phyloP scores from a whole-genome alignment of 2,888 invertebrate genomes.

The Cybosia mesomella region DNA sequence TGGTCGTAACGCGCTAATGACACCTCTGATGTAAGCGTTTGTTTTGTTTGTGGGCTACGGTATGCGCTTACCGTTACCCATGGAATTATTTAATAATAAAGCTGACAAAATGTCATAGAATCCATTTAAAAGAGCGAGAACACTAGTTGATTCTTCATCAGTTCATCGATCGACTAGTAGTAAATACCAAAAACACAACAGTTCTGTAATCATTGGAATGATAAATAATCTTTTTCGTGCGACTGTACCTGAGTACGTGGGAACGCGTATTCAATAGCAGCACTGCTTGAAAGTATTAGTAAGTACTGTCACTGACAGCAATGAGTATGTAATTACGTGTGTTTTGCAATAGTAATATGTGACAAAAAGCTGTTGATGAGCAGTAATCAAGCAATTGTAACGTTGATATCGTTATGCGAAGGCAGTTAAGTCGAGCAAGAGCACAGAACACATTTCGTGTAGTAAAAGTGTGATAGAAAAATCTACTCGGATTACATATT shows the following conservation, averaged over 20 bases:
- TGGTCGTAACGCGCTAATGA: too few relatives aligned
- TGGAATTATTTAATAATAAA: too few relatives aligned
- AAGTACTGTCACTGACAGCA: constrained; percentile 3
- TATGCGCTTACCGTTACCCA: too few relatives aligned
- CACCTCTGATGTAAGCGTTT: too few relatives aligned
- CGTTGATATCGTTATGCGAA: background rate
- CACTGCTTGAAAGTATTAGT: background rate
- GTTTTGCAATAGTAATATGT: constrained; percentile 3
- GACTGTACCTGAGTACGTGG: background rate
- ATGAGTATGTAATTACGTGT: background rate
- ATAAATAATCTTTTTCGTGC: background rate
- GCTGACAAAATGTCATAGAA: too few relatives aligned
- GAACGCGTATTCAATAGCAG: constrained; percentile 1
- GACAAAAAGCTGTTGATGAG: constrained; percentile 3
- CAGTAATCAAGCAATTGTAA: background rate
- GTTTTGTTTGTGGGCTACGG: too few relatives aligned
- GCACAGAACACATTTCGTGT: too few relatives aligned
- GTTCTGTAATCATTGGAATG: too few relatives aligned
- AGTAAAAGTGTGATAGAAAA: background rate
- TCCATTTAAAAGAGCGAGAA: too few relatives aligned
- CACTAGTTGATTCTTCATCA: too few relatives aligned
- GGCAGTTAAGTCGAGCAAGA: background rate
- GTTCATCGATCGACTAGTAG: too few relatives aligned
- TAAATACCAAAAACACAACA: too few relatives aligned
- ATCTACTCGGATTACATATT: background rate